Evolutionary conservation across 2,888 invertebrate genomes (phyloP), one percentile per base, ranked within the genome.

Genomic region (Elmis aenea): DNA sequence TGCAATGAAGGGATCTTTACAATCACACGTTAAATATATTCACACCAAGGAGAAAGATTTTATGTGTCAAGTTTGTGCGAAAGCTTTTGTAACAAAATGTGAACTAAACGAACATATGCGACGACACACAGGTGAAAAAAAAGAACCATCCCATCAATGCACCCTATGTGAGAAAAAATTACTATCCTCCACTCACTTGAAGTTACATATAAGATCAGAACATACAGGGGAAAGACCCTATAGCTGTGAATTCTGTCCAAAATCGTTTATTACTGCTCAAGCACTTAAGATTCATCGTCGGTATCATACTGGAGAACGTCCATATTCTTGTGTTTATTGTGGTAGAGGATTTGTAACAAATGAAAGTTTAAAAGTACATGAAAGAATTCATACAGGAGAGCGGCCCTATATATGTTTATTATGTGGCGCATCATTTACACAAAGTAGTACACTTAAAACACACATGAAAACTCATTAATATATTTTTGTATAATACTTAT

Each of bases 341-440:
- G 62, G 60, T 3, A 61, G 60, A 32, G 48, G 54, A n/a, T 65
- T 64, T 45, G 57, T 52, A 9, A 55, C 58, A 26, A 55, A 54
- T 1, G 56, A 58, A 3, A 57, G 60, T 8, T 50, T 62, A 11
- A 57, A 57, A 21, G 60, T 61, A 2, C 62, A 62, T 23, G 28
- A 52, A 18, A 37, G 62, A 6, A 56, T 50, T 5, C 62, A 62
- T 32, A 61, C 62, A 1, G 62, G 62, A 6, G 62, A 61, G 35
- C 46, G 54, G 13, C 64, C 63, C 0, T 64, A 60, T 26, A 65
- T 74, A 1, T 79, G 79, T 43, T 67, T 70, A 5, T 64, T 70
- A 6, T 79, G 79, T 29, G 72, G 67, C 1, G 70, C 71, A 29
- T 72, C 75, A 0, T 79, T 77, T 37, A 73, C 75, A 2, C 41